Conservation (phyloP, 2,888 invertebrate species). For the Anthophora plumipes region DNA sequence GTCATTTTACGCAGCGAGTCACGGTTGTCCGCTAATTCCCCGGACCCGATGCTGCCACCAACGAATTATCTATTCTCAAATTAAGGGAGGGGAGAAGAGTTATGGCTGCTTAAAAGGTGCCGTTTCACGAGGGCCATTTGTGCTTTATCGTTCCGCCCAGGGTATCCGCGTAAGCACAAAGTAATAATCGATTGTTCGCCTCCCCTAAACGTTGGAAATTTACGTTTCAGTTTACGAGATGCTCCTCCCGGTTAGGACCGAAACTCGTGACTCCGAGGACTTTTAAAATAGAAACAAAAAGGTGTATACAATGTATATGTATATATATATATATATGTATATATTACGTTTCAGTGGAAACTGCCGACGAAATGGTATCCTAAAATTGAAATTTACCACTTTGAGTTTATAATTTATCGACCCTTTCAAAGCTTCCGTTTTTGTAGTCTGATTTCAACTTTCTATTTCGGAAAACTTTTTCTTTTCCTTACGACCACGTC, state of each 20-base stretch:
- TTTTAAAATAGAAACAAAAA: neutral
- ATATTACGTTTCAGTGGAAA: conserved; percentile 21
- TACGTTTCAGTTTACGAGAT: conserved; percentile 74
- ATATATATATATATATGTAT: too few relatives aligned
- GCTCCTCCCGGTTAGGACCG: conserved; percentile 12
- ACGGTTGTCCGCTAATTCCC: conserved; percentile 59
- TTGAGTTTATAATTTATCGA: conserved; percentile 61
- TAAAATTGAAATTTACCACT: conserved; percentile 58
- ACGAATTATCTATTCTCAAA: conserved; percentile 64
- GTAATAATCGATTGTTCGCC: conserved; percentile 76
- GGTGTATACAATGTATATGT: neutral
- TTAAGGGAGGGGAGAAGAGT: conserved; percentile 70
- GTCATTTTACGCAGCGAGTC: conserved; percentile 57
- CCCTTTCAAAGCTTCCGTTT: conserved; percentile 54
- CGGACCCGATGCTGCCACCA: conserved; percentile 45
- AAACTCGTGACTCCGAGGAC: conserved; percentile 23
- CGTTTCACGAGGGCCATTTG: conserved; percentile 69
- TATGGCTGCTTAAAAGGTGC: conserved; percentile 76
- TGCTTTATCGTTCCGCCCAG: conserved; percentile 69
- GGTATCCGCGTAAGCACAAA: conserved; percentile 65
- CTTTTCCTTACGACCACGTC: conserved; percentile 36
- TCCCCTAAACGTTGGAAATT: conserved; percentile 74
- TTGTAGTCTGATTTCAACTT: conserved; percentile 23
- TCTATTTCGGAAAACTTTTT: conserved; percentile 1
- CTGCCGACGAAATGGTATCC: conserved; percentile 28